phyloP scores from a whole-genome alignment of 2,113 vertebrate genomes.

The Suncus etruscus region DNA sequence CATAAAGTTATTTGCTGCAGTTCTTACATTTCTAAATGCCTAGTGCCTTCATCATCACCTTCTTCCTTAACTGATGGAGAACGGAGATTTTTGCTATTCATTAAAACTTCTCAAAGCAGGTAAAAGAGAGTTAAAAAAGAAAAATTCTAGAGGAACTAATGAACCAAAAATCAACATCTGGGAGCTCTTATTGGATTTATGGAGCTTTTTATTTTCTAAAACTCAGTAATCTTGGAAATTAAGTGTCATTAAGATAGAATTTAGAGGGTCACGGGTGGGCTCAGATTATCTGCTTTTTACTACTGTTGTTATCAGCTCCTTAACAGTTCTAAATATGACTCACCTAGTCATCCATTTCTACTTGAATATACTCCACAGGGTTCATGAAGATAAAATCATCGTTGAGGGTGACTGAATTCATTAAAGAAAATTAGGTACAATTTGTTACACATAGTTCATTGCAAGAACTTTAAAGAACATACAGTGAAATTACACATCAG shows the following conservation, averaged over 20 bases:
- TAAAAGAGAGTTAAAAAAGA: conserved; percentile 11
- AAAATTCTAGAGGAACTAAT: not conserved
- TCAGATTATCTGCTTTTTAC: not conserved
- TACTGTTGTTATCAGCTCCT: not conserved
- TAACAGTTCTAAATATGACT: not conserved
- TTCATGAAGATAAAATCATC: not conserved
- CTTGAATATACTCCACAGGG: not conserved
- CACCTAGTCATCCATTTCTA: not conserved
- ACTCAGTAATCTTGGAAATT: conserved; percentile 36
- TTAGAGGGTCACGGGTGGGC: not conserved
- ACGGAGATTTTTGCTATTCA: not conserved
- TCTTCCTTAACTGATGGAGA: not conserved
- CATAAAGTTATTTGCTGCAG: not conserved
- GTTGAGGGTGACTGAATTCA: conserved; percentile 14
- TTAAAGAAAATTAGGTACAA: not conserved
- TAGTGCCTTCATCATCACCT: not conserved
- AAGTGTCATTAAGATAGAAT: not conserved
- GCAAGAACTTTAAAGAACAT: conserved; percentile 19
- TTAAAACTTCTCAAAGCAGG: conserved; percentile 38
- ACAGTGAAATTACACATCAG: not conserved
- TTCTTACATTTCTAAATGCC: not conserved
- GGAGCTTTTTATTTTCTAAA: conserved; percentile 39
- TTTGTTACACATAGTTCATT: not conserved
- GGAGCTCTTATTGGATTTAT: not conserved
- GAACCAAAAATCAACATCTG: not conserved